These are phyloP conservation scores for Metallyticus violacea DNA, from an alignment of 2,888 invertebrate genomes.

Conservation along the genomic window DNA sequence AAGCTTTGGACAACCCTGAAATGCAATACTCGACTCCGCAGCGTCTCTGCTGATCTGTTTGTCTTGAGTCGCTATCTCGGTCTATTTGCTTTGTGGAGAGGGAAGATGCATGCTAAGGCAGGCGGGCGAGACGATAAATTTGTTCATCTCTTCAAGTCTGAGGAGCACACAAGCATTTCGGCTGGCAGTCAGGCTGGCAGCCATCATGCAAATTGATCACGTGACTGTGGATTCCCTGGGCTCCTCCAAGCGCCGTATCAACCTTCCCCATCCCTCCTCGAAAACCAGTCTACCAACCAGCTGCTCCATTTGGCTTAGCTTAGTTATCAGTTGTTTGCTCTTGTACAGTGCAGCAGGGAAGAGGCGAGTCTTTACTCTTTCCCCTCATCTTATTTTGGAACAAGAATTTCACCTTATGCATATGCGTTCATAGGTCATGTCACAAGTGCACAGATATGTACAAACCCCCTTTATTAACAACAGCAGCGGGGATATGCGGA, in stretches of 20 bases:
- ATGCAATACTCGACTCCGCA: neutral
- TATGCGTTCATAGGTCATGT: no score
- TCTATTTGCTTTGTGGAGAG: constrained; percentile 28
- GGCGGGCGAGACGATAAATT: constrained; percentile 24
- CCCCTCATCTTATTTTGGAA: neutral
- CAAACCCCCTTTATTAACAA: no score
- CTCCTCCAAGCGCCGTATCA: constrained; percentile 13
- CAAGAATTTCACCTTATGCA: no score
- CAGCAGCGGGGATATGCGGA: no score
- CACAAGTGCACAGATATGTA: no score
- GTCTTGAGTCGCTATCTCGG: constrained; percentile 18
- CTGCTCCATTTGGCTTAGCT: constrained; percentile 10
- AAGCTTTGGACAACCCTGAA: neutral
- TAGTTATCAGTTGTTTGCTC: neutral
- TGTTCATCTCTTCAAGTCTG: constrained; percentile 28
- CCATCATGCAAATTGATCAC: constrained; percentile 31
- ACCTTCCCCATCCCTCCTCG: neutral
- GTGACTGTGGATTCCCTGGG: constrained; percentile 24
- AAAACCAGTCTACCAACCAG: no score
- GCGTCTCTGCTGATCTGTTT: constrained; percentile 10
- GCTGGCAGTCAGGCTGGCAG: constrained; percentile 5
- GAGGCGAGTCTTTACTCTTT: neutral
- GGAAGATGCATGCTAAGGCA: constrained; percentile 12
- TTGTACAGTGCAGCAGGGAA: neutral
- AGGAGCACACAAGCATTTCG: neutral